A percentile compares a stretch with the other conserved stretches of the same genome.
phyloP scores from a whole-genome alignment of 2,797 vertebrate species.

The Phyllotis vaccarum region DNA sequence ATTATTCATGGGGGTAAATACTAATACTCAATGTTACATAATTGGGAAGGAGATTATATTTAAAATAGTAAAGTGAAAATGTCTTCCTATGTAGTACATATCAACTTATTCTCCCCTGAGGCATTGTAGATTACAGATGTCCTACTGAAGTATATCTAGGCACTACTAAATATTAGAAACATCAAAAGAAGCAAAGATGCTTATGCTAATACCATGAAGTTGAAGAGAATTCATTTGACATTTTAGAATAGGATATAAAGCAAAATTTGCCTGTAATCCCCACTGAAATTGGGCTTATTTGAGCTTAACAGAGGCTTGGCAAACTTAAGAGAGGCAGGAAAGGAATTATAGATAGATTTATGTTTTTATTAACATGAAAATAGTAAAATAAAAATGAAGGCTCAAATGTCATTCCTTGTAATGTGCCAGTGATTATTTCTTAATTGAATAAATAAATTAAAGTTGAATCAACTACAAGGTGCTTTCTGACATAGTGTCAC shows the following conservation, averaged over 20 bases:
- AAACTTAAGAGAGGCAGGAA: neutral
- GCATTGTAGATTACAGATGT: neutral
- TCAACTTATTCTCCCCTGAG: slow-evolving; percentile 1
- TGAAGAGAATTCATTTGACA: slow-evolving; percentile 59
- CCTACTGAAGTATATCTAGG: neutral
- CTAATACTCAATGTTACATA: neutral
- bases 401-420: slow-evolving; percentile 32
- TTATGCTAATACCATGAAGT: neutral
- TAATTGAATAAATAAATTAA: slow-evolving; percentile 76
- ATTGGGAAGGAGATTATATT: neutral
- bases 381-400: slow-evolving; percentile 32
- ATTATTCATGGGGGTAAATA: neutral
- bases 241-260: slow-evolving; percentile 64
- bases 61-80: neutral
- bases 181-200: neutral
- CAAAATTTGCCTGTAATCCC: slow-evolving; percentile 63
- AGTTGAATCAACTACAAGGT: slow-evolving; percentile 49
- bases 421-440: slow-evolving; percentile 64
- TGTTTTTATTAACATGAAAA: slow-evolving; percentile 46
- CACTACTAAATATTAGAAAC: neutral
- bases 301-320: slow-evolving; percentile 57
- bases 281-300: slow-evolving; percentile 65
- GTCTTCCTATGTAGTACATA: neutral
- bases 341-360: slow-evolving; percentile 57
- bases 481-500: slow-evolving; percentile 67